These are phyloP conservation scores for Malacoraja senta DNA, from an alignment of 2,797 vertebrate species.

Conservation along the genomic window DNA sequence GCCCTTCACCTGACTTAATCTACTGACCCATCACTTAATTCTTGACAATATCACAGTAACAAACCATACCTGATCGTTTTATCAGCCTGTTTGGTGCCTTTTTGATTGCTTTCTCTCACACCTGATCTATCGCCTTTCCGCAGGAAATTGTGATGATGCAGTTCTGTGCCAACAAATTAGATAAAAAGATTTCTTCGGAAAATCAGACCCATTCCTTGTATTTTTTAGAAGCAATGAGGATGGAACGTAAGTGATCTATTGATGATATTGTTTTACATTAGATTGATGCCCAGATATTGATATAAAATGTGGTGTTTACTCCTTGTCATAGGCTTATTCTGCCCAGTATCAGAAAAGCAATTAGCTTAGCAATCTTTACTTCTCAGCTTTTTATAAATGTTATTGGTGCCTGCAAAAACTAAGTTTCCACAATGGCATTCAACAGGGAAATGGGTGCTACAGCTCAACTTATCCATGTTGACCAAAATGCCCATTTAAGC, in stretches of 20 bases:
- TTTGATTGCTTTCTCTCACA: conserved; percentile 22
- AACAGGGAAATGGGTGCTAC: too few species aligned
- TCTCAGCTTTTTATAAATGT: not conserved
- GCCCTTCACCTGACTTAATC: too few species aligned
- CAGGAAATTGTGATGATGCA: conserved; percentile 90
- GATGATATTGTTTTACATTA: not conserved
- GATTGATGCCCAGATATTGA: not conserved
- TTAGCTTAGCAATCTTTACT: not conserved
- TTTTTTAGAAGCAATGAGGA: conserved; percentile 90
- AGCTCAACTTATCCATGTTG: too few species aligned
- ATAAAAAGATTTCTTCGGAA: conserved; percentile 92
- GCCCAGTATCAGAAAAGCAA: conserved; percentile 1
- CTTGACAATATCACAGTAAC: not conserved
- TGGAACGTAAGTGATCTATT: conserved; percentile 66
- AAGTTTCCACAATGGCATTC: too few species aligned
- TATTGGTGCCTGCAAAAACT: not conserved
- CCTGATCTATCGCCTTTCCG: conserved; percentile 39
- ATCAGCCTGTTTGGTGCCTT: not conserved
- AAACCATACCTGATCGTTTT: not conserved
- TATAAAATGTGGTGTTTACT: not conserved
- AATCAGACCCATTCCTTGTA: conserved; percentile 84
- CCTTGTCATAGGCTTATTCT: not conserved
- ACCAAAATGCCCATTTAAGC: too few species aligned
- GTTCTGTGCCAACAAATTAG: conserved; percentile 85
- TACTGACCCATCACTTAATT: not conserved